These are phyloP conservation scores for Colistium nudipinnis DNA, from an alignment of 2,113 vertebrate species.

Conservation along the genomic window DNA sequence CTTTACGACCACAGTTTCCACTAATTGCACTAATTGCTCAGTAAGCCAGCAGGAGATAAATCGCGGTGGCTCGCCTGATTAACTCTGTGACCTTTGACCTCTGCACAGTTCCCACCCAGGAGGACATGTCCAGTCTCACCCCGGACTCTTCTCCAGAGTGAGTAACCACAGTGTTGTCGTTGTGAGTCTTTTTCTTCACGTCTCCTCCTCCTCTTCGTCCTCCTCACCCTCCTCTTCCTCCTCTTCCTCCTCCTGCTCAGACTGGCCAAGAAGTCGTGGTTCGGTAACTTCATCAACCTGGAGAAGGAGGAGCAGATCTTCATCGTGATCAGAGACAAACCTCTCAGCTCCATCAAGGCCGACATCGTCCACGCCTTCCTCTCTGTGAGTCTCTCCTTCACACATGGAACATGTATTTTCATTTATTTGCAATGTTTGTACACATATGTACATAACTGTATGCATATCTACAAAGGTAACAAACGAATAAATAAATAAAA, in stretches of 20 bases:
- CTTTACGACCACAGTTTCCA: too few relatives aligned
- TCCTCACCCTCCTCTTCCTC: too few relatives aligned
- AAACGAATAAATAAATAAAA: too few relatives aligned
- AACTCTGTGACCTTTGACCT: constrained; percentile 44
- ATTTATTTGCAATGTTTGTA: too few relatives aligned
- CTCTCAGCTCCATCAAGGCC: constrained; percentile 98
- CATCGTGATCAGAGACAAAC: constrained; percentile 97
- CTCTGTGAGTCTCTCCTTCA: constrained; percentile 69
- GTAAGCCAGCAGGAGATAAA: not conserved
- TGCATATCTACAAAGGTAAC: too few relatives aligned
- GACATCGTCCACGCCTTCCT: constrained; percentile 99
- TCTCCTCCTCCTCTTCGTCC: too few relatives aligned
- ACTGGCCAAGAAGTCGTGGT: constrained; percentile 99
- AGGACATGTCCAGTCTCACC: constrained; percentile 99
- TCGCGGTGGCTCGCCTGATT: not conserved
- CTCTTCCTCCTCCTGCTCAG: constrained; percentile 64
- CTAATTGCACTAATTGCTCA: too few relatives aligned
- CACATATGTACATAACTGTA: too few relatives aligned
- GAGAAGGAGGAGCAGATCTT: constrained; percentile 99
- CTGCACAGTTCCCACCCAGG: constrained; percentile 92
- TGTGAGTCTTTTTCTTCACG: too few relatives aligned
- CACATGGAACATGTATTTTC: too few relatives aligned
- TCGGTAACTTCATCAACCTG: constrained; percentile 98
- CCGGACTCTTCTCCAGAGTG: constrained; percentile 99
- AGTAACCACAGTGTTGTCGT: too few relatives aligned